Evolutionary conservation across 2,113 vertebrate genomes (phyloP), one percentile per base, ranked within the genome.

Genomic region (Galeopterus variegatus): DNA sequence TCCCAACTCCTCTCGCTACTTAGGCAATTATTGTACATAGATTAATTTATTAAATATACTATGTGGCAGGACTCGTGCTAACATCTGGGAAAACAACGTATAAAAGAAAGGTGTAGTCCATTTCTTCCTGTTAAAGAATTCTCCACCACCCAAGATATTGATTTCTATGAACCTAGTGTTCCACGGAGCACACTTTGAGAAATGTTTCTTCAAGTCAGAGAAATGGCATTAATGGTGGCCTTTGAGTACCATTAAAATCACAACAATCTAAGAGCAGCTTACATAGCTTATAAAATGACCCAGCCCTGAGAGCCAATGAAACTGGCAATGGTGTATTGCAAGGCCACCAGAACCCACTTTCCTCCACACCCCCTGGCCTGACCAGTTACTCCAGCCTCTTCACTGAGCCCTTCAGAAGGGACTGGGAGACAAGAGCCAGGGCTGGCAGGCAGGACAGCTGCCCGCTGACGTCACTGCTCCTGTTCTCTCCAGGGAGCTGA

Each of bases 281-380:
- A 8, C 50, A 21, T n/a, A 50, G 45, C n/a, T 82, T 62, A 18
- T 8, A 3, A 6, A 41, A 31, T 72, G 54, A 17, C 33, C n/a
- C 19, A 1, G 33, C 5, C 60, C 73, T 19, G 31, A 76, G 80
- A 72, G 50, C 1, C 9, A 67, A 67, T 3, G 21, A 13, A 21
- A 21, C 17, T 41, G 28, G 41, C 9, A 0, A 17, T 33, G n/a
- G 0, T 10, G 0, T 18, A 4, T 7, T 11, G 12, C 0, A 62
- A 41, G 48, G 31, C 10, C 0, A 8, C 28, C 8, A 2, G 50
- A 36, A 69, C 24, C 13, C 5, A 8, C n/a, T 67, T 45, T 75
- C 23, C 48, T 28, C 28, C 9, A 36, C 64, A 48, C 83, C 15
- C 31, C 54, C 21, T 54, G 58, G 79, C 31, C 84, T 41, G 15